Base-by-base conservation (phyloP, 2,888 invertebrate species). In the Catocala nupta region DNA sequence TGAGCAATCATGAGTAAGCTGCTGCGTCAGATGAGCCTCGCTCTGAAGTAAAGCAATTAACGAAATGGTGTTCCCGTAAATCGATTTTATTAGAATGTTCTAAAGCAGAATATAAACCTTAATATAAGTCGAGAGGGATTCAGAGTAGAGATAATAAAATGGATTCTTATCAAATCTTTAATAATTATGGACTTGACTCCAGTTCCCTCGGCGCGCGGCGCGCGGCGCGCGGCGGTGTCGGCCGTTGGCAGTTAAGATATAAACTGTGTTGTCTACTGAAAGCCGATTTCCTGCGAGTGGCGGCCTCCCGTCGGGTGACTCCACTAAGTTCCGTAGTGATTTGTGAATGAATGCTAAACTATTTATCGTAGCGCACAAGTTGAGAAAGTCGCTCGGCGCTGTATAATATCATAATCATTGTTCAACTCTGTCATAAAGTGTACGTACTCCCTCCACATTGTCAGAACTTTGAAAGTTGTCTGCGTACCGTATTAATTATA, bases 261-360 rank as follows among this genome's bases (percentile, higher is more conserved):
- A 1, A 7, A 47, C 13, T 47, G 9, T 47, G n/a, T n/a, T n/a
- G 11, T 52, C 11, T 16, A 52, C 9, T 52, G 25, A 52, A 16
- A 16, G 50, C 52, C 10, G 6, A 11, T 9, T 11, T 16, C 52
- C 5, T 33, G 13, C n/a, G 34, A 44, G 13, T 45, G n/a, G 13
- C 33, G 44, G 5, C 34, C 54, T 12, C 34, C 10, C 10, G 12
- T 7, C 33, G 12, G 36, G 53, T 43, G 16, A 8, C 25, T 45
- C 5, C 25, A 54, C 25, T 45, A 33, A 45, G 54, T 45, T 45
- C 5, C 5, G 45, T 43, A 44, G 44, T 54, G 34, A 47, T 36
- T 55, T 55, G 13, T 6, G n/a, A 55, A 39, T 47, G 16, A 55
- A 55, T 16, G 47, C 16, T 47, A 6, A 55, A 55, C 47, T 55